These are phyloP conservation scores for Stegodyphus mimosarum DNA, from an alignment of 1,140 invertebrate genomes.

Conservation along the genomic window DNA sequence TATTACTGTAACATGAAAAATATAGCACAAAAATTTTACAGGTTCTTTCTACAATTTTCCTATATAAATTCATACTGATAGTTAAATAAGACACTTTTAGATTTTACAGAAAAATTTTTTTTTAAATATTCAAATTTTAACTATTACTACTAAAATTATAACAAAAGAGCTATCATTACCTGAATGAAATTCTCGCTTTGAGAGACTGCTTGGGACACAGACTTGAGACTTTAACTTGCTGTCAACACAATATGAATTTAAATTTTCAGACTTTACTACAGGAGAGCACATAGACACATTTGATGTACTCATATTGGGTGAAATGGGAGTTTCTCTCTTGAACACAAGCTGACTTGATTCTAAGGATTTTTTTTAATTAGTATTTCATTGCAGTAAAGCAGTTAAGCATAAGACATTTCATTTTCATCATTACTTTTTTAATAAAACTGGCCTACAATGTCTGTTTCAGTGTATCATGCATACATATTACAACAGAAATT, in stretches of 20 bases:
- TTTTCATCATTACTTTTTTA: too few relatives aligned
- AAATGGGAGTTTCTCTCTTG: conserved; percentile 45
- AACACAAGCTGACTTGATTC: conserved; percentile 40
- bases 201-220: conserved; percentile 21
- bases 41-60: too few relatives aligned
- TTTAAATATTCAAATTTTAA: neutral
- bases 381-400: too few relatives aligned
- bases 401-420: too few relatives aligned
- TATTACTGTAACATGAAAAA: too few relatives aligned
- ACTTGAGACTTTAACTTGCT: conserved; percentile 49
- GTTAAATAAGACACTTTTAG: too few relatives aligned
- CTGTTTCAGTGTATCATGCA: too few relatives aligned
- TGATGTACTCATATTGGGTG: conserved; percentile 41
- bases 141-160: neutral
- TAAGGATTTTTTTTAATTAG: neutral
- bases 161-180: conserved; percentile 14
- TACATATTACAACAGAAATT: too few relatives aligned
- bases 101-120: too few relatives aligned
- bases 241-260: conserved; percentile 42
- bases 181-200: conserved; percentile 35
- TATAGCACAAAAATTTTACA: too few relatives aligned
- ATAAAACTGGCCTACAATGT: too few relatives aligned
- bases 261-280: conserved; percentile 42
- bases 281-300: conserved; percentile 32
- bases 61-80: too few relatives aligned